Percentiles rank a stretch among this genome's conserved stretches.
Evolutionary conservation across 2,113 vertebrate genomes (phyloP).

Genomic region (Eidolon helvum): DNA sequence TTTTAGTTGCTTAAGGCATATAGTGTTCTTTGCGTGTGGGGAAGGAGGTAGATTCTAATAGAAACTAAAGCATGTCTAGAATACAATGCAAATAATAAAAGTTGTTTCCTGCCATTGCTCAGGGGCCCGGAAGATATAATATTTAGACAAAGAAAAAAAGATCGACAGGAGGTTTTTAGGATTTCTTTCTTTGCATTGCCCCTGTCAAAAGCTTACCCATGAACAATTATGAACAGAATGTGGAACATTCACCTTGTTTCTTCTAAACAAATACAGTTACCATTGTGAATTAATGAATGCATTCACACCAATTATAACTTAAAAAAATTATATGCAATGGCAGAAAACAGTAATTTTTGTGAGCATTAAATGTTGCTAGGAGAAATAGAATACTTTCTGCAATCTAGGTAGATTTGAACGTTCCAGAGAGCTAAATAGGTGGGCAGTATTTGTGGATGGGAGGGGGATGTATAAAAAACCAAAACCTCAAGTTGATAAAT

Average conservation of each 20-base stretch:
- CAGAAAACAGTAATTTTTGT: constrained; percentile 12
- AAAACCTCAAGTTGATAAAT: background rate
- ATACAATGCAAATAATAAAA: constrained; percentile 52
- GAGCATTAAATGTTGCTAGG: constrained; percentile 16
- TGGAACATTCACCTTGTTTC: constrained; percentile 22
- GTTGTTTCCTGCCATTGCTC: constrained; percentile 15
- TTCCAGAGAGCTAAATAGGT: background rate
- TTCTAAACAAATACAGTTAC: constrained; percentile 26
- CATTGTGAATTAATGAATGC: constrained; percentile 45
- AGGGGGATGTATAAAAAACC: background rate
- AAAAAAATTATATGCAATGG: constrained; percentile 8
- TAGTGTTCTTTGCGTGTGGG: background rate
- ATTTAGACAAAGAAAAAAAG: constrained; percentile 43
- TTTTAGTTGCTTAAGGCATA: constrained; percentile 29
- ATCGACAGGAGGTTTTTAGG: constrained; percentile 16
- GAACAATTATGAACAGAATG: constrained; percentile 31
- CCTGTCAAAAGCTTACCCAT: constrained; percentile 25
- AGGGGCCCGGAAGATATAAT: constrained; percentile 37
- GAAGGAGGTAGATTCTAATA: constrained; percentile 40
- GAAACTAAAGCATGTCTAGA: constrained; percentile 36
- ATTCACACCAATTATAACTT: constrained; percentile 34
- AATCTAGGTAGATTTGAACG: constrained; percentile 29
- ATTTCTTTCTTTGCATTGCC: constrained; percentile 34
- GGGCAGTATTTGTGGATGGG: background rate
- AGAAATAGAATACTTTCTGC: background rate